These are phyloP conservation scores for Cheirogaleus major DNA, from an alignment of 2,797 vertebrate species.

Conservation along the genomic window DNA sequence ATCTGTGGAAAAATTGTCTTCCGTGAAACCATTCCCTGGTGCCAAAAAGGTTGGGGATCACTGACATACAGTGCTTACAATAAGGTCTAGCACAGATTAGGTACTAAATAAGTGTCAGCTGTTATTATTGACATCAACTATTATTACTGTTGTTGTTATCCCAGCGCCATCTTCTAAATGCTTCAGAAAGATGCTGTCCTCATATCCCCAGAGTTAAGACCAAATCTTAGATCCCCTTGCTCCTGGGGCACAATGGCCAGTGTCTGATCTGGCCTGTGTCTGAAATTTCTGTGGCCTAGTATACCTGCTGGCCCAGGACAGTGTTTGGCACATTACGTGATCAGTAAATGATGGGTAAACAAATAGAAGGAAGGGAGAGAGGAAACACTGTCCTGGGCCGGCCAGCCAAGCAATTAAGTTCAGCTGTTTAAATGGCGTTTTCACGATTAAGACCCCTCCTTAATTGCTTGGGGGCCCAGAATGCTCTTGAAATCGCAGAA, in stretches of 20 bases:
- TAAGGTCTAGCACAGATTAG: background rate
- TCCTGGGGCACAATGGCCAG: background rate
- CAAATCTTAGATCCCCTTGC: background rate
- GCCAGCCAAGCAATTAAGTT: background rate
- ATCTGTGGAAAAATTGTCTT: too few species aligned
- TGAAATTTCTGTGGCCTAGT: background rate
- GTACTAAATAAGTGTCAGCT: background rate
- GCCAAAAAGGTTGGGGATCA: too few species aligned
- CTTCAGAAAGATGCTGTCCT: background rate
- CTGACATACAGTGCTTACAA: background rate
- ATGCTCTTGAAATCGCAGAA: background rate
- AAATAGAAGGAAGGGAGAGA: background rate
- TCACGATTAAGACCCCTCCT: background rate
- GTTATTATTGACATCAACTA: background rate
- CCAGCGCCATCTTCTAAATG: background rate
- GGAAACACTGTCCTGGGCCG: background rate
- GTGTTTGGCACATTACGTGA: background rate
- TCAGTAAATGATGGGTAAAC: background rate
- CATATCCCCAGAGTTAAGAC: background rate
- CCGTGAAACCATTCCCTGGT: too few species aligned
- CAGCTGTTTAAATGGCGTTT: background rate
- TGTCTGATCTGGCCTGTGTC: background rate
- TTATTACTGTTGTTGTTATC: too few species aligned
- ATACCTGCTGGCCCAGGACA: background rate
- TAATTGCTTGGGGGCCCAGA: background rate